phyloP scores from a whole-genome alignment of 2,113 vertebrate genomes.

The Romanogobio albipinnatus region DNA sequence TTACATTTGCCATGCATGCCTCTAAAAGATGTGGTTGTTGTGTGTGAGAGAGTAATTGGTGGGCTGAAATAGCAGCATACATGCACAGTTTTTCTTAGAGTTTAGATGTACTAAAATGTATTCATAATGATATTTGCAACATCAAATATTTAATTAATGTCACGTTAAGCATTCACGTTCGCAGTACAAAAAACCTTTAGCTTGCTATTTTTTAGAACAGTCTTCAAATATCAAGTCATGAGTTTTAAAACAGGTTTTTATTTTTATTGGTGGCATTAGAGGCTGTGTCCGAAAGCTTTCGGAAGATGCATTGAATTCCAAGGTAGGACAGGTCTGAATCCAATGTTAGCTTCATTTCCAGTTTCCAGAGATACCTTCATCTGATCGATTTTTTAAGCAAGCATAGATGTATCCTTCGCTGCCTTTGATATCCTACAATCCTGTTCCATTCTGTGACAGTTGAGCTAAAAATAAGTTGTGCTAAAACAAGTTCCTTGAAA shows the following conservation, averaged over 20 bases:
- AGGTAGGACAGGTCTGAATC: too few relatives aligned
- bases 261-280: neutral
- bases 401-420: too few relatives aligned
- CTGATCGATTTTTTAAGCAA: too few relatives aligned
- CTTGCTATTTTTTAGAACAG: neutral
- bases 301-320: too few relatives aligned
- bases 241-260: neutral
- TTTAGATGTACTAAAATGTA: neutral
- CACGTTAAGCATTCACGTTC: neutral
- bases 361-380: too few relatives aligned
- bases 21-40: neutral
- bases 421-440: too few relatives aligned
- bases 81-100: neutral
- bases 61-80: neutral
- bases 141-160: neutral
- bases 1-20: constrained; percentile 51
- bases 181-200: neutral
- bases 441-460: too few relatives aligned
- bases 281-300: too few relatives aligned
- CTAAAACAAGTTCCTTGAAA: too few relatives aligned
- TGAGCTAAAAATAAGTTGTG: too few relatives aligned
- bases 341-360: too few relatives aligned
- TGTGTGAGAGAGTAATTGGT: constrained; percentile 19
- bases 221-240: neutral
- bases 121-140: neutral